Percentiles rank a stretch among this genome's conserved stretches.
phyloP scores from a whole-genome alignment of 2,113 vertebrate genomes.

The Scolopax mira region DNA sequence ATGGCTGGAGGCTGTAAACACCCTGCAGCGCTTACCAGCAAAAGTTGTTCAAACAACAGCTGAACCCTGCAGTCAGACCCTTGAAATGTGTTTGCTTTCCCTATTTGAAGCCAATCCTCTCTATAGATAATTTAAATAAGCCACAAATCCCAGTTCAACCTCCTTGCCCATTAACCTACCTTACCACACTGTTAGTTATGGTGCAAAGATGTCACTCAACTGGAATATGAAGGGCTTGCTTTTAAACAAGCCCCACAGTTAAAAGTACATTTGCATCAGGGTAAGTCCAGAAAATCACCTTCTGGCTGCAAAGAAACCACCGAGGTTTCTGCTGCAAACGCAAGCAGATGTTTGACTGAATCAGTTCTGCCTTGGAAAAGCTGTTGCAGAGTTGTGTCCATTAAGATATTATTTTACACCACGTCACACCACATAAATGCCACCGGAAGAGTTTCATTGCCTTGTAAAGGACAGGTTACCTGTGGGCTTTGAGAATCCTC shows the following conservation, averaged over 20 bases:
- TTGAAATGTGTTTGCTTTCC: not conserved
- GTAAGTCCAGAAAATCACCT: not conserved
- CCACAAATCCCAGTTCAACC: not conserved
- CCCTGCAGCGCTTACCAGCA: not conserved
- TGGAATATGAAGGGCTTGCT: not conserved
- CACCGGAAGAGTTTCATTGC: not conserved
- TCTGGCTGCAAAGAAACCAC: not conserved
- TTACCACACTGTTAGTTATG: not conserved
- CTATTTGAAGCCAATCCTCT: not conserved
- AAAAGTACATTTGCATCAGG: not conserved
- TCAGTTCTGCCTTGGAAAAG: rapidly evolving
- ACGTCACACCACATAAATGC: not conserved
- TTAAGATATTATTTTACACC: not conserved
- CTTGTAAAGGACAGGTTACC: slow-evolving; percentile 71
- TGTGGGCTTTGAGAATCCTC: slow-evolving; percentile 90
- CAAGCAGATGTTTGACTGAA: not conserved
- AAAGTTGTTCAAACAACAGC: not conserved
- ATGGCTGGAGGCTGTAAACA: not conserved
- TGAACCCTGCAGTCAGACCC: not conserved
- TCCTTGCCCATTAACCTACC: not conserved
- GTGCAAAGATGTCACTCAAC: not conserved
- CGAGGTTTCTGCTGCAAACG: not conserved
- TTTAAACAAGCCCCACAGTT: not conserved
- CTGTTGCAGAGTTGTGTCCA: not conserved
- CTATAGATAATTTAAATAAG: not conserved